A percentile compares a stretch with the other conserved stretches of the same genome.
These are phyloP conservation scores for Xiphophorus couchianus DNA, from an alignment of 2,113 vertebrate genomes.

Conservation along the genomic window DNA sequence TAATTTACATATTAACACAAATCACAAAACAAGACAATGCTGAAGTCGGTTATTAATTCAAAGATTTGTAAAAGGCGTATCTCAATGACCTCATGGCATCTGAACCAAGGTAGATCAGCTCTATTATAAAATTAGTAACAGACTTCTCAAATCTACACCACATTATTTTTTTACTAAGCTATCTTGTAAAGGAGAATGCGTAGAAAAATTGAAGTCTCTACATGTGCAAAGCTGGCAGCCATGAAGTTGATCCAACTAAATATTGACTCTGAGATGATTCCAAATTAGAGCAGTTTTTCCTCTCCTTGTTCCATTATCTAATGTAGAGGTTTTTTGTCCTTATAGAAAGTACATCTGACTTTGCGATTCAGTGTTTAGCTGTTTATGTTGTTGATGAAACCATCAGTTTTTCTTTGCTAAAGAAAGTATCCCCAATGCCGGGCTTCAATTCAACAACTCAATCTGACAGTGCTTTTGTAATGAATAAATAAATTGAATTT, in stretches of 20 bases:
- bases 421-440: neutral
- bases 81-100: neutral
- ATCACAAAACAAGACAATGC: neutral
- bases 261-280: neutral
- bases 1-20: too few relatives aligned
- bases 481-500: neutral
- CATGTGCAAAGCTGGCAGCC: neutral
- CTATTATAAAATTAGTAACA: neutral
- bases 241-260: neutral
- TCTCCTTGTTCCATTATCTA: neutral
- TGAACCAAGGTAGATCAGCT: neutral
- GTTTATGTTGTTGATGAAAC: neutral
- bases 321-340: neutral
- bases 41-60: neutral
- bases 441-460: too few relatives aligned
- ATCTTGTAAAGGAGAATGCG: neutral
- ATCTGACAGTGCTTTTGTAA: neutral
- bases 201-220: neutral
- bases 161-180: neutral
- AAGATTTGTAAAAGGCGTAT: neutral
- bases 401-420: neutral
- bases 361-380: too few relatives aligned
- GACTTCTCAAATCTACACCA: neutral
- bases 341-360: too few relatives aligned
- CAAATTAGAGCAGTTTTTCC: neutral